phyloP scores from a whole-genome alignment of 2,113 vertebrate species.

The Struthio camelus region DNA sequence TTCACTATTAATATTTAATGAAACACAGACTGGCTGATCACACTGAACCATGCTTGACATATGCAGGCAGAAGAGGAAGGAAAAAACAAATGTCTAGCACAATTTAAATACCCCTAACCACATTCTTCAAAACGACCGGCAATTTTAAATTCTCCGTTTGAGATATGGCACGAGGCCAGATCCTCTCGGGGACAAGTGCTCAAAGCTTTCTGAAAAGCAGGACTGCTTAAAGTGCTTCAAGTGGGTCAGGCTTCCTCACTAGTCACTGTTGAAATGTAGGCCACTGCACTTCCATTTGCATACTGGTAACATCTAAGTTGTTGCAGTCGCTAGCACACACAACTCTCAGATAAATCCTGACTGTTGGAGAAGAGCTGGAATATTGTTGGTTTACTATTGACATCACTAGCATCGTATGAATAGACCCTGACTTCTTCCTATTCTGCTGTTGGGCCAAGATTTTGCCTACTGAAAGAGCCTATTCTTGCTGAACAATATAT shows the following conservation, averaged over 20 bases:
- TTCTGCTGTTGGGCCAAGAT: rapidly evolving
- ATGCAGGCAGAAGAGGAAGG: not conserved
- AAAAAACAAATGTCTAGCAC: not conserved
- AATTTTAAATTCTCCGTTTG: not conserved
- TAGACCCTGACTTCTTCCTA: not conserved
- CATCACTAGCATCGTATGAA: not conserved
- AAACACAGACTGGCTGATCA: not conserved
- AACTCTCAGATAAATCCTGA: not conserved
- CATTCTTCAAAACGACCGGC: not conserved
- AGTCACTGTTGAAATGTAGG: conserved; percentile 14
- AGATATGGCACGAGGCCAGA: not conserved
- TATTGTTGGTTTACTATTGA: not conserved
- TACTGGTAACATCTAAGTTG: not conserved
- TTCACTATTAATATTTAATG: conserved; percentile 38
- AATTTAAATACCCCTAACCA: not conserved
- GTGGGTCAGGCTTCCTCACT: not conserved
- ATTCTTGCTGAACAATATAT: not conserved
- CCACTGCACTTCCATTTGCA: conserved; percentile 8
- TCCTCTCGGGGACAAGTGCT: not conserved
- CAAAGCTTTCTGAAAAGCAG: not conserved
- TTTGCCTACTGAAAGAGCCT: not conserved
- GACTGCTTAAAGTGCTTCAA: not conserved
- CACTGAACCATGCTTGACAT: not conserved
- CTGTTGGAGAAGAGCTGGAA: not conserved
- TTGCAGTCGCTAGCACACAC: not conserved